Base-by-base conservation (phyloP, 2,888 invertebrate genomes). In the Andrena fulva region DNA sequence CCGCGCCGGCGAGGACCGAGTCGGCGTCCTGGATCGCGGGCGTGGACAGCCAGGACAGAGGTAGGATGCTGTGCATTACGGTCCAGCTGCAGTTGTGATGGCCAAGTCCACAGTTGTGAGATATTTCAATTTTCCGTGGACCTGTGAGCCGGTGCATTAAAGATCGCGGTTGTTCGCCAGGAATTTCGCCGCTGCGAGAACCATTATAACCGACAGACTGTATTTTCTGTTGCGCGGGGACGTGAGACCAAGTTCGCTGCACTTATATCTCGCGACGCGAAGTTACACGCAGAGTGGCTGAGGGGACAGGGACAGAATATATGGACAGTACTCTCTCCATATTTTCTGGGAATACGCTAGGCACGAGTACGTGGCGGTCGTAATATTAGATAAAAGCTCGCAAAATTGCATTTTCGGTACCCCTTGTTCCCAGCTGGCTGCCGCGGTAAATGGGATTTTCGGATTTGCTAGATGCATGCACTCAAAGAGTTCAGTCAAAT, bases 381-480 rank as follows among this genome's bases (percentile, higher is more conserved):
- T 78, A 78, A 88, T 88, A 88, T 85, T 82, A 87, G 87, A 77
- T 88, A 75, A 88, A 87, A 88, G 87, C 89, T 86, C 72, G 76
- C 77, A 79, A 80, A 88, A 88, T 88, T 87, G 87, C 87, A 87
- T 88, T 88, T 85, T 80, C 78, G 85, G 78, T 66, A 71, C 72
- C 73, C 80, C 67, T 85, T 82, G 87, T 88, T 86, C 86, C 68
- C 56, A 78, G 54, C 73, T 77, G 64, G 72, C 79, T 66, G 85
- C 84, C 77, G 82, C 79, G 68, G 87, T 81, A 88, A 90, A 90
- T 90, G 86, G 88, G 87, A 89, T 90, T 90, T 87, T 85, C 87
- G 86, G 87, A 87, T 88, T 88, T 85, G 89, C 87, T 87, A 83
- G 87, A 86, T 87, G 85, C 87, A 81, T 84, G 80, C 83, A 85